phyloP scores from a whole-genome alignment of 2,113 vertebrate species.

The Neolamprologus hecqui region DNA sequence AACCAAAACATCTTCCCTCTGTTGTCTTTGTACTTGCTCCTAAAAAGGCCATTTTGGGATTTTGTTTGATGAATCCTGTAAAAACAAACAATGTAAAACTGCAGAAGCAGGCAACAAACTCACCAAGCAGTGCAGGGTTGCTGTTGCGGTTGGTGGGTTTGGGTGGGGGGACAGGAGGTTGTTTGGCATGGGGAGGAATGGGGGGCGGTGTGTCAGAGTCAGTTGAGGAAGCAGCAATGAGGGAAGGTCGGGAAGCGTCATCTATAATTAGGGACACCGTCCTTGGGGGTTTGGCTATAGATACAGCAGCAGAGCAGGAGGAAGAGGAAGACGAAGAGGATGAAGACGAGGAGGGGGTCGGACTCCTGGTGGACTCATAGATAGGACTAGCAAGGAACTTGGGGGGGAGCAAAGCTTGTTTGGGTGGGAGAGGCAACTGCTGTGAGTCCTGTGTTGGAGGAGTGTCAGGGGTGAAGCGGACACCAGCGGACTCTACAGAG shows the following conservation, averaged over 20 bases:
- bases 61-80: neutral
- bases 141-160: slow-evolving; percentile 89
- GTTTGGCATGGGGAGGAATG: slow-evolving; percentile 70
- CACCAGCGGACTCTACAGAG: slow-evolving; percentile 72
- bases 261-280: slow-evolving; percentile 60
- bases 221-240: neutral
- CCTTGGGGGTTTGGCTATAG: slow-evolving; percentile 62
- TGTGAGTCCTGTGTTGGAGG: slow-evolving; percentile 58
- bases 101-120: slow-evolving; percentile 47
- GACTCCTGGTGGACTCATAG: slow-evolving; percentile 40
- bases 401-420: slow-evolving; percentile 81
- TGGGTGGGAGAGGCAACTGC: slow-evolving; percentile 52
- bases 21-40: neutral
- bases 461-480: slow-evolving; percentile 59
- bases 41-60: neutral
- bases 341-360: neutral
- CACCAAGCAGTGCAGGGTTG: slow-evolving; percentile 80
- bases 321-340: slow-evolving; percentile 59
- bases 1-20: neutral
- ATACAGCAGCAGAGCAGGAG: slow-evolving; percentile 24
- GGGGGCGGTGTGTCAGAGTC: slow-evolving; percentile 10
- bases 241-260: slow-evolving; percentile 41
- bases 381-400: slow-evolving; percentile 69
- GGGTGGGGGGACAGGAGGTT: slow-evolving; percentile 79
- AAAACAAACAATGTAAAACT: neutral